These are phyloP conservation scores for Sebastes schlegelii DNA, from an alignment of 2,113 vertebrate genomes.

Conservation along the genomic window DNA sequence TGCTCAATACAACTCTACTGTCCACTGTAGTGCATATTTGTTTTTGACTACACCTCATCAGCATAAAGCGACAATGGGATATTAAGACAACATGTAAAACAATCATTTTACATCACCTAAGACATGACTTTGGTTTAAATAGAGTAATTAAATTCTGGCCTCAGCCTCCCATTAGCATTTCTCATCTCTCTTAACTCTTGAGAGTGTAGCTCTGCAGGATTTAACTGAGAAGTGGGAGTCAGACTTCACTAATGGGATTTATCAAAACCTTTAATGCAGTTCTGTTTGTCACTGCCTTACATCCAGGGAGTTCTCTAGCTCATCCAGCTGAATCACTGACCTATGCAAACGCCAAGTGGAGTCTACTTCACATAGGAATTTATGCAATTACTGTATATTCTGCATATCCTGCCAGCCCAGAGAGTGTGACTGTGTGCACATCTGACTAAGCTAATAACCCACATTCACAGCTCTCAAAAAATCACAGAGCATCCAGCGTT, in stretches of 20 bases:
- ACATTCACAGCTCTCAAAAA: conserved; percentile 41
- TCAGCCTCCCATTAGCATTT: conserved; percentile 52
- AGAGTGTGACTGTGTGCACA: conserved; percentile 38
- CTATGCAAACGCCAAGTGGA: conserved; percentile 46
- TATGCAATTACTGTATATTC: conserved; percentile 53
- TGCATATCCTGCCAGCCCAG: conserved; percentile 30
- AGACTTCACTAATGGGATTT: conserved; percentile 58
- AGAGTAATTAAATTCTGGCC: conserved; percentile 46
- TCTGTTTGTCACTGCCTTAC: conserved; percentile 60
- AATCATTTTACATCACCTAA: conserved; percentile 1
- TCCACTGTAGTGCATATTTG: background rate
- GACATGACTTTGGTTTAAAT: conserved; percentile 19
- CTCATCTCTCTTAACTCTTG: conserved; percentile 48
- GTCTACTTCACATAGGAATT: conserved; percentile 49
- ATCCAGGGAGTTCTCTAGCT: conserved; percentile 50
- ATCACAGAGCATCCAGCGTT: conserved; percentile 28
- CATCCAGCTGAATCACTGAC: conserved; percentile 68
- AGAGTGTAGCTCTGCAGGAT: conserved; percentile 51
- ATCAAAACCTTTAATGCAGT: conserved; percentile 57
- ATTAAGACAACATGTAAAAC: conserved; percentile 24
- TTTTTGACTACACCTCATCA: background rate
- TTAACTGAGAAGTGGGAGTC: conserved; percentile 48
- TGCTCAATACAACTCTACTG: background rate
- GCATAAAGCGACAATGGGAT: background rate
- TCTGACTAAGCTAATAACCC: conserved; percentile 53